Percentiles rank a stretch among this genome's conserved stretches.
Evolutionary conservation across 30 jellyfish, hydroid and myxozoan genomes (phyloP).

Genomic region (Turritopsis rubra): DNA sequence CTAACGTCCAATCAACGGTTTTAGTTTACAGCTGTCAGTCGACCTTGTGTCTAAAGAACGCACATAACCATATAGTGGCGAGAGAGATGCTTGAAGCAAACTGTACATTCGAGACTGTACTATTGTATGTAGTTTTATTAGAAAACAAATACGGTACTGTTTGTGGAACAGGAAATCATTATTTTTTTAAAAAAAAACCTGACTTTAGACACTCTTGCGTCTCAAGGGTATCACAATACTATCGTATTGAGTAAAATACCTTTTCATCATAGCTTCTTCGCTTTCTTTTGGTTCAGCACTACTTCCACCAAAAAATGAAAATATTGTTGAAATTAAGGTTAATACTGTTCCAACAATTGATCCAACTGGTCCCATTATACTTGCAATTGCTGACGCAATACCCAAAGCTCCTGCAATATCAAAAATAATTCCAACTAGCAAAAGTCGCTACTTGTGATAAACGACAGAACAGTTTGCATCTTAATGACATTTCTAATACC

Average conservation of each 20-base stretch:
- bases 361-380: conserved; percentile 1
- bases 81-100: neutral
- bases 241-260: no score
- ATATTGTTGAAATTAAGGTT: neutral
- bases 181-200: no score
- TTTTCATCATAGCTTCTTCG: conserved; percentile 6
- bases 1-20: neutral
- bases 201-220: neutral
- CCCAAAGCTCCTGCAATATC: conserved; percentile 2
- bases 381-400: neutral
- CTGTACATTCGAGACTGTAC: no score
- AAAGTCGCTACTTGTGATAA: no score
- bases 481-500: no score
- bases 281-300: neutral
- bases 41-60: neutral
- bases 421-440: no score
- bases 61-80: neutral
- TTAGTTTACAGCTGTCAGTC: neutral
- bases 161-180: no score
- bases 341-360: conserved; percentile 8
- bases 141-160: no score
- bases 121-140: no score
- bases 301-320: conserved; percentile 2
- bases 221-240: no score
- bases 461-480: no score